Base-by-base conservation (phyloP, 1,140 invertebrate genomes). In the Drosophila neocordata region DNA sequence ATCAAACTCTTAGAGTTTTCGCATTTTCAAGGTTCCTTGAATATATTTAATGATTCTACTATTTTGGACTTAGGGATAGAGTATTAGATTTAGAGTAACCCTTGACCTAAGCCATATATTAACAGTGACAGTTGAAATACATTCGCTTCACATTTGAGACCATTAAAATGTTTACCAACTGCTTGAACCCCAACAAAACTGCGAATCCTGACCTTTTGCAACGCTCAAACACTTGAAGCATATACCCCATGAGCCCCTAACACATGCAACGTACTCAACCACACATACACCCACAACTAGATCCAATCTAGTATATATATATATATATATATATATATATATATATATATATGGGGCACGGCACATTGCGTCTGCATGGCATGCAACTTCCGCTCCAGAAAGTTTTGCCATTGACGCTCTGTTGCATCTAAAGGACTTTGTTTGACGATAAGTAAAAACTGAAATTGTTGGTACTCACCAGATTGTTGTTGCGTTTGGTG, bases 401-500 rank as follows among this genome's bases (percentile, higher is more conserved):
- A 84, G 58, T 48, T 76, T 81, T 69, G 48, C 53, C 59, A 52
- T 64, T 66, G 74, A 68, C 65, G 65, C 72, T 70, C 48, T 64
- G 73, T 27, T 83, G 79, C 80, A 83, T 24, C 22, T 44, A 59
- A 44, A 63, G 62, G 41, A 38, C 22, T 44, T 22, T 24, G 37
- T 60, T 60, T 61, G 38, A 38, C 41, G 31, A 41, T 41, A 59
- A 55, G 22, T 24, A 44, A 48, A 48, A 13, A 70, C 37, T 38
- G n/a, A 24, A 18, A 57, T 20, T 48, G 15, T 55, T 20, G n/a
- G n/a, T 4, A 92, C 93, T 92, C 92, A 95, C 94, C 92, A 93
- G 92, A 88, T 92, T 93, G 88, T 94, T 94, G 71, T 94, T 93
- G 89, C 93, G 93, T 81, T 95, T 94, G 52, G 94, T 95, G 58